Conservation (phyloP, 2,797 vertebrate species). For the Zalophus californianus region DNA sequence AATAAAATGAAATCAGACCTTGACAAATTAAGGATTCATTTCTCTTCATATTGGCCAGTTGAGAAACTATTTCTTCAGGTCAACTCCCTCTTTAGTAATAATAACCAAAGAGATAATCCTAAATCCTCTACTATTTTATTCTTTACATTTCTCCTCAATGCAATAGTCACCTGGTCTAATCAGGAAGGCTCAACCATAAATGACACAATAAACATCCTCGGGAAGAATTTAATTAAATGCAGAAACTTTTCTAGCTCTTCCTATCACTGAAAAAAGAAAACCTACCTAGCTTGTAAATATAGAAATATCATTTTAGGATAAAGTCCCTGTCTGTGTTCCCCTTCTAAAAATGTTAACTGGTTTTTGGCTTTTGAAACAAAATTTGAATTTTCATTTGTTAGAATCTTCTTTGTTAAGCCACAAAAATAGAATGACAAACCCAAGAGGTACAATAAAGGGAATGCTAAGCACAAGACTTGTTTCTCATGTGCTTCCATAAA, state of each 20-base stretch:
- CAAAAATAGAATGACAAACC: slow-evolving; percentile 38
- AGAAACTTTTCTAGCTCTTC: neutral
- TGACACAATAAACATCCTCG: slow-evolving; percentile 37
- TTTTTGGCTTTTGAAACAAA: slow-evolving; percentile 47
- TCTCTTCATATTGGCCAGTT: slow-evolving; percentile 5
- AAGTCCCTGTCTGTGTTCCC: neutral
- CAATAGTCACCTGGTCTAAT: neutral
- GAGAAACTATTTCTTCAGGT: slow-evolving; percentile 24
- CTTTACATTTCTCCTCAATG: neutral
- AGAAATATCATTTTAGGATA: slow-evolving; percentile 38
- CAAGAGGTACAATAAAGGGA: slow-evolving; percentile 19
- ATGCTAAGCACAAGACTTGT: neutral
- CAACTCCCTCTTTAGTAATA: neutral
- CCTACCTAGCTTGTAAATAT: slow-evolving; percentile 21
- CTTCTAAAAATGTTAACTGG: slow-evolving; percentile 20
- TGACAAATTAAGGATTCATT: neutral
- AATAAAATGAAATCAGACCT: slow-evolving; percentile 15
- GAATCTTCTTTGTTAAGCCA: slow-evolving; percentile 50
- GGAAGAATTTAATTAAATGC: slow-evolving; percentile 18
- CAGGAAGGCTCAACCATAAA: neutral
- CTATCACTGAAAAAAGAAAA: neutral
- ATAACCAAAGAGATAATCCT: neutral
- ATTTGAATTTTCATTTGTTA: slow-evolving; percentile 53
- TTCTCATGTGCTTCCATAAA: slow-evolving; percentile 63
- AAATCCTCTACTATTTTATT: slow-evolving; percentile 34